Percentiles rank a stretch among this genome's conserved stretches.
phyloP scores from a whole-genome alignment of 2,113 vertebrate species.

The Centropus unirufus region DNA sequence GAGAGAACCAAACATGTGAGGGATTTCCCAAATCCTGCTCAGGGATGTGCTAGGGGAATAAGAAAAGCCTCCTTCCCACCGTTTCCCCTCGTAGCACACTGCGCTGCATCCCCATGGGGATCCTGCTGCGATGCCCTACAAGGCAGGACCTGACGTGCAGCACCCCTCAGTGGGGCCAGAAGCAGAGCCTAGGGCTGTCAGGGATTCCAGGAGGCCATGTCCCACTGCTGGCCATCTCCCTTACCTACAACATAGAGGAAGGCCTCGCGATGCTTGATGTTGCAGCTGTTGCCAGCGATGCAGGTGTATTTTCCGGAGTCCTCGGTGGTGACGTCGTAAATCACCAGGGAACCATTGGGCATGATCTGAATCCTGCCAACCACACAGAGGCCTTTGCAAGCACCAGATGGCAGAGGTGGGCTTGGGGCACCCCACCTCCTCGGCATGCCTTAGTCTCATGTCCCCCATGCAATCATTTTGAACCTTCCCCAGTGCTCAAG shows the following conservation, averaged over 20 bases:
- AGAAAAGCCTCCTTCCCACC: background rate
- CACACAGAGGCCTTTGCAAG: slow-evolving; percentile 12
- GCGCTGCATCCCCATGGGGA: background rate
- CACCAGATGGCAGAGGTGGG: background rate
- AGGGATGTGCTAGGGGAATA: background rate
- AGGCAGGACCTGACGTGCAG: background rate
- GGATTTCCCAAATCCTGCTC: background rate
- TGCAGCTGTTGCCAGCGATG: slow-evolving; percentile 95
- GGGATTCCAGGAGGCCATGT: background rate
- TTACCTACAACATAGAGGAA: slow-evolving; percentile 94
- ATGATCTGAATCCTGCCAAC: slow-evolving; percentile 89
- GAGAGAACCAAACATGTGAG: background rate
- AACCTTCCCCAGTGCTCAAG: background rate
- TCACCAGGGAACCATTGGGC: slow-evolving; percentile 92
- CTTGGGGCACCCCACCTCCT: background rate
- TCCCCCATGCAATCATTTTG: background rate
- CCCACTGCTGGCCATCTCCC: background rate
- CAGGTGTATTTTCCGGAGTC: slow-evolving; percentile 94
- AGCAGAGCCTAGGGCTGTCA: background rate
- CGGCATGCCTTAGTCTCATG: background rate
- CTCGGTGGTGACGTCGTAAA: slow-evolving; percentile 86
- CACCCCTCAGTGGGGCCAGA: background rate
- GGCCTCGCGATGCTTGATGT: slow-evolving; percentile 88
- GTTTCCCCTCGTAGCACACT: background rate
- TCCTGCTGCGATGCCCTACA: background rate